Conservation (phyloP, 2,797 vertebrate genomes). For the Scarus forsteni region DNA sequence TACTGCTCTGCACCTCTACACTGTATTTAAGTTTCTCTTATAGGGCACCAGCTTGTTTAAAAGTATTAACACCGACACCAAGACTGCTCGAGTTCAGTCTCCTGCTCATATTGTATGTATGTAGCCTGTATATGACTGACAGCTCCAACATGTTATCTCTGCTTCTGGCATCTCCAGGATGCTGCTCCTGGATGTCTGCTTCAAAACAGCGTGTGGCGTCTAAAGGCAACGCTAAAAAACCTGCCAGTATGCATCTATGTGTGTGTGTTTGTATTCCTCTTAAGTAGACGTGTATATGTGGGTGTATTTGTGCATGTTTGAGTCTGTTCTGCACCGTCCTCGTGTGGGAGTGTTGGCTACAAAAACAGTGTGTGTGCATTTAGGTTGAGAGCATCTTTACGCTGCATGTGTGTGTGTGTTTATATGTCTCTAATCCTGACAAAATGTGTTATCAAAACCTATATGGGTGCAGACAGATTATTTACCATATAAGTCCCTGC, state of each 20-base stretch:
- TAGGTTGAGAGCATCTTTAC: background rate
- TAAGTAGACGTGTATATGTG: conserved; percentile 1
- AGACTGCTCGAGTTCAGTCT: background rate
- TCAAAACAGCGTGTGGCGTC: conserved; percentile 7
- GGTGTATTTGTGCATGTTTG: conserved; percentile 24
- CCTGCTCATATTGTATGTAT: background rate
- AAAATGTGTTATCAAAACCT: background rate
- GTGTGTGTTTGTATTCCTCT: conserved; percentile 6
- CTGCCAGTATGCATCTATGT: background rate
- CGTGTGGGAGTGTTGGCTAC: conserved; percentile 36
- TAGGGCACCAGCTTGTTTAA: too few species aligned
- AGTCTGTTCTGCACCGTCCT: conserved; percentile 2
- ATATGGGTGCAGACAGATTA: background rate
- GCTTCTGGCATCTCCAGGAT: conserved; percentile 34
- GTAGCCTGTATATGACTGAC: background rate
- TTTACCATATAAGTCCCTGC: background rate
- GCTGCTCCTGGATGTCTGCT: conserved; percentile 39
- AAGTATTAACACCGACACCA: background rate
- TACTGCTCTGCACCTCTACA: too few species aligned
- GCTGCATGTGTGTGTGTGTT: background rate
- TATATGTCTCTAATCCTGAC: conserved; percentile 1
- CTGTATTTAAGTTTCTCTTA: too few species aligned
- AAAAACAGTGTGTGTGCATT: conserved; percentile 2
- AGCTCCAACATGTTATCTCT: conserved; percentile 17
- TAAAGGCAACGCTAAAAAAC: conserved; percentile 28